A percentile compares a stretch with the other conserved stretches of the same genome.
Evolutionary conservation across 2,888 invertebrate genomes (phyloP).

Genomic region (Octodonta nipae): DNA sequence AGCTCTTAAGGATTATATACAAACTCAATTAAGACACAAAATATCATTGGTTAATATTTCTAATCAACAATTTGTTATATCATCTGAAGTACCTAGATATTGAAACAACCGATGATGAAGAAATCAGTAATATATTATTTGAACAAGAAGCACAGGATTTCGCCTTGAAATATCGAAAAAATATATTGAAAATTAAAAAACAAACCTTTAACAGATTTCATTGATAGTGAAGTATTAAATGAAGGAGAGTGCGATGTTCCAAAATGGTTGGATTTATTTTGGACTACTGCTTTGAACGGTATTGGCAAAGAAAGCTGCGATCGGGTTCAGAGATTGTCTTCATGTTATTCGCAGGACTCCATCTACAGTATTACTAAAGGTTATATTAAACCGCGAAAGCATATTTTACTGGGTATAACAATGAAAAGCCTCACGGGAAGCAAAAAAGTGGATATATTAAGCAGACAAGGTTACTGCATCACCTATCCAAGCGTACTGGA

Average conservation of each 20-base stretch:
- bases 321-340: constrained; percentile 1
- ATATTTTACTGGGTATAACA: background rate
- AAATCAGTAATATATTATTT: background rate
- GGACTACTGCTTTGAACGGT: constrained; percentile 1
- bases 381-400: background rate
- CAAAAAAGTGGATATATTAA: constrained; percentile 16
- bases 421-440: constrained; percentile 9
- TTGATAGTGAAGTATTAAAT: constrained; percentile 1
- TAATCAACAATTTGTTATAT: background rate
- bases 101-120: constrained; percentile 1
- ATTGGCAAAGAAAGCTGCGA: background rate
- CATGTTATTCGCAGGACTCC: constrained; percentile 1
- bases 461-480: constrained; percentile 13
- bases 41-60: background rate
- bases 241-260: constrained; percentile 1
- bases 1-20: background rate
- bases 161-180: constrained; percentile 1
- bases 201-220: background rate
- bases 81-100: background rate
- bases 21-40: background rate
- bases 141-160: constrained; percentile 1
- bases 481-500: constrained; percentile 10
- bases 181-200: background rate
- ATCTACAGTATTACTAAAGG: constrained; percentile 1
- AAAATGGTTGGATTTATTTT: constrained; percentile 1